Conservation (phyloP, 1,140 invertebrate species). For the Diorhabda sublineata region DNA sequence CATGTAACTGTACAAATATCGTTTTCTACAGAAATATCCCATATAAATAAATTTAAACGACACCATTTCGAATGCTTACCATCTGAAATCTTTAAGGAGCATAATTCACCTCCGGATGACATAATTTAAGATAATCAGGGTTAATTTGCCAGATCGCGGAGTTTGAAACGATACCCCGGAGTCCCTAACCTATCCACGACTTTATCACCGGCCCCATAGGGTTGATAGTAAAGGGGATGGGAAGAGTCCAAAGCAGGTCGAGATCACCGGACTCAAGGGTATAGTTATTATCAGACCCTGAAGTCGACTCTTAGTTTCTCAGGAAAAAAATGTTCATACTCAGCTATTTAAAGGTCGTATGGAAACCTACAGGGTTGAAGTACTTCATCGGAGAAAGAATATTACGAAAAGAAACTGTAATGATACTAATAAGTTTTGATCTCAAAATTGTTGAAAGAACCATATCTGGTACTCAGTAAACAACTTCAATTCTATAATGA, state of each 20-base stretch:
- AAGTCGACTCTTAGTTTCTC: background rate
- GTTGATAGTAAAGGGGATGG: conserved; percentile 4
- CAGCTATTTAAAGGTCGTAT: background rate
- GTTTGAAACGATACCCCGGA: conserved; percentile 17
- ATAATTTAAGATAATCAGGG: conserved; percentile 16
- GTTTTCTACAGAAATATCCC: no score
- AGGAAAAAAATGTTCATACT: background rate
- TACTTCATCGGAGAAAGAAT: no score
- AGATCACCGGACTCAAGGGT: background rate
- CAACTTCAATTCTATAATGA: no score
- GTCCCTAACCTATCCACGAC: conserved; percentile 15
- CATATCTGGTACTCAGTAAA: no score
- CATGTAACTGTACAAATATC: no score
- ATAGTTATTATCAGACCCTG: conserved; percentile 9
- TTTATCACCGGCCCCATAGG: conserved; percentile 1
- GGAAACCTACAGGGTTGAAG: no score
- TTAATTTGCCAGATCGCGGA: conserved; percentile 13
- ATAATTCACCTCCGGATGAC: background rate
- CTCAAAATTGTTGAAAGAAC: no score
- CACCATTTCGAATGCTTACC: background rate
- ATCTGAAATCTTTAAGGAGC: background rate
- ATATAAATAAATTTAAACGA: no score
- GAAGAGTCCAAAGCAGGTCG: background rate
- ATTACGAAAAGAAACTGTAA: no score
- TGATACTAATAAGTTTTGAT: no score